A percentile compares a stretch with the other conserved stretches of the same genome.
phyloP scores from a whole-genome alignment of 2,797 vertebrate species.

The Pseudomugil tenellus region DNA sequence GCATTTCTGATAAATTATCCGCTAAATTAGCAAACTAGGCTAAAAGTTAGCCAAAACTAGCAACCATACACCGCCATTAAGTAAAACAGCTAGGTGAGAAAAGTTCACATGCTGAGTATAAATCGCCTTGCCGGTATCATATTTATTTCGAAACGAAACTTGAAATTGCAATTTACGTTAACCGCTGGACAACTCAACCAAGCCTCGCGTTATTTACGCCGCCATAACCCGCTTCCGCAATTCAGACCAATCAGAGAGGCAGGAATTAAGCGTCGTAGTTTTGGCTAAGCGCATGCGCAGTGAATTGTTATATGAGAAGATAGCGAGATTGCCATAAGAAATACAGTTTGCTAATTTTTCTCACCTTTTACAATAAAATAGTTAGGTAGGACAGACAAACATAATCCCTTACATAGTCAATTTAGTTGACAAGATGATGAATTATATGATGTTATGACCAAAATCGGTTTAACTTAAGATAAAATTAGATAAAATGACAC shows the following conservation, averaged over 20 bases:
- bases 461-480: background rate
- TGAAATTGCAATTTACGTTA: background rate
- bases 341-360: no score
- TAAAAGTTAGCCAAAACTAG: constrained; percentile 35
- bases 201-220: constrained; percentile 73
- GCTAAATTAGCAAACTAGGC: constrained; percentile 36
- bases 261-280: background rate
- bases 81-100: background rate
- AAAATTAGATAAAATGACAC: background rate
- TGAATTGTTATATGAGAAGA: background rate
- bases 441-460: background rate
- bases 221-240: constrained; percentile 69
- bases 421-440: background rate
- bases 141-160: background rate
- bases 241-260: constrained; percentile 66
- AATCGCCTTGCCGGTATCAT: background rate
- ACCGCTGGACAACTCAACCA: background rate
- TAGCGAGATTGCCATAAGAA: no score
- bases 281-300: constrained; percentile 42
- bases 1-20: constrained; percentile 67
- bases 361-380: background rate
- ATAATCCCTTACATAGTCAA: background rate
- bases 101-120: background rate
- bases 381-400: background rate
- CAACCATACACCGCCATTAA: background rate